Evolutionary conservation across 2,113 vertebrate species (phyloP).

Genomic region (Calyptommatus sinebrachiatus): DNA sequence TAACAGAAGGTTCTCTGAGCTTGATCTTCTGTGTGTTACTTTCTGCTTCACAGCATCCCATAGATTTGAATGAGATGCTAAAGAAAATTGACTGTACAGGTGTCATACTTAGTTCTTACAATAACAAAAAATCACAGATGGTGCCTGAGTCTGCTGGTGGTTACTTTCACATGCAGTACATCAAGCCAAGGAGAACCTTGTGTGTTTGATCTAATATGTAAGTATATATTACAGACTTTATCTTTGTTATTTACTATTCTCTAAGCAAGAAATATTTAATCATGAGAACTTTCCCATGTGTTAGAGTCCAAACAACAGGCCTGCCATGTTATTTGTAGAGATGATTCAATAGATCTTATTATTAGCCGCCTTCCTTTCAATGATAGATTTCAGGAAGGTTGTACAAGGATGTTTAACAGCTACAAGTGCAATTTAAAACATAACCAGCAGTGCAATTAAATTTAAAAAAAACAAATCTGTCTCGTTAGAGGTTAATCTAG

Average conservation of each 20-base stretch:
- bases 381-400: background rate
- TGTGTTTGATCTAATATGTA: background rate
- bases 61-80: no score
- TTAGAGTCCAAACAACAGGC: background rate
- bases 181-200: background rate
- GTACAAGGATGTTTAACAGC: background rate
- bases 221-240: background rate
- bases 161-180: background rate
- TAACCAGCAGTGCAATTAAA: background rate
- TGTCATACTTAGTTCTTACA: background rate
- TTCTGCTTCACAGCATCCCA: no score
- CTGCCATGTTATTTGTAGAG: background rate
- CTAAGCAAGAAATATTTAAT: background rate
- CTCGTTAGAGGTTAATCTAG: background rate
- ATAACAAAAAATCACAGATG: background rate
- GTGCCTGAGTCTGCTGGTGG: background rate
- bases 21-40: no score
- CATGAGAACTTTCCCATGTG: no score
- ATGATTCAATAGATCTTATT: background rate
- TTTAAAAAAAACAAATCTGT: background rate
- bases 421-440: background rate
- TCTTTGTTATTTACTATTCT: background rate
- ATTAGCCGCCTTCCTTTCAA: background rate
- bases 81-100: no score
- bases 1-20: no score